phyloP scores from a whole-genome alignment of 2,113 vertebrate species.

The Phaethornis superciliosus region DNA sequence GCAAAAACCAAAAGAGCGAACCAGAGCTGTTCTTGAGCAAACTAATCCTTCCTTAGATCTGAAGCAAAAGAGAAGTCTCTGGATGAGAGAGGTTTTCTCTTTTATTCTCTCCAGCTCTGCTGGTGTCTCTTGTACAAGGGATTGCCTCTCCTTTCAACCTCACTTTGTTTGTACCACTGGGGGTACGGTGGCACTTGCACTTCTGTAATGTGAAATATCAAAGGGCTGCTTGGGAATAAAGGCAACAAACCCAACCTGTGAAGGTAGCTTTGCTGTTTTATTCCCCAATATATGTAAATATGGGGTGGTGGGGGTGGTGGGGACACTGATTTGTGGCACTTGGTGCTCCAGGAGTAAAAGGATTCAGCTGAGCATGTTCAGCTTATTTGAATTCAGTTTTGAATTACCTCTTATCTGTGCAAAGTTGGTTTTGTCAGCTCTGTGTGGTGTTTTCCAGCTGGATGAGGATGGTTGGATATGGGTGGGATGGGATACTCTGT shows the following conservation, averaged over 20 bases:
- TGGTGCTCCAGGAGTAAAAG: background rate
- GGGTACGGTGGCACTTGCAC: accelerated
- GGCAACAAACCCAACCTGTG: accelerated
- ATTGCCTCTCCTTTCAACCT: background rate
- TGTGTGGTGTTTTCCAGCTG: accelerated
- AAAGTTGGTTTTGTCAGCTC: background rate
- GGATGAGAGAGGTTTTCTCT: background rate
- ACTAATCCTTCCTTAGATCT: background rate
- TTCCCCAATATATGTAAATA: accelerated
- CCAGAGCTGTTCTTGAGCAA: background rate
- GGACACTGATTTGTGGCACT: background rate
- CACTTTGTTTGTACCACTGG: accelerated
- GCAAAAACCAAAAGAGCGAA: background rate
- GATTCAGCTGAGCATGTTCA: accelerated
- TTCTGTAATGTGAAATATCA: accelerated
- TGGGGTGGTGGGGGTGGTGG: accelerated
- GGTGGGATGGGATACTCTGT: accelerated
- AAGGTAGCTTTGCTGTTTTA: accelerated
- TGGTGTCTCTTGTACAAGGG: background rate
- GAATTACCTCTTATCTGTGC: background rate
- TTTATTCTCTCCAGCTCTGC: background rate
- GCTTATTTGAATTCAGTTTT: accelerated
- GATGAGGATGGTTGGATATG: accelerated
- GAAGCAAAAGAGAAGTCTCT: background rate
- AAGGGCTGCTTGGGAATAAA: background rate